A percentile compares a stretch with the other conserved stretches of the same genome.
Conservation (phyloP, 2,888 invertebrate species). For the Andrena chrysosceles region DNA sequence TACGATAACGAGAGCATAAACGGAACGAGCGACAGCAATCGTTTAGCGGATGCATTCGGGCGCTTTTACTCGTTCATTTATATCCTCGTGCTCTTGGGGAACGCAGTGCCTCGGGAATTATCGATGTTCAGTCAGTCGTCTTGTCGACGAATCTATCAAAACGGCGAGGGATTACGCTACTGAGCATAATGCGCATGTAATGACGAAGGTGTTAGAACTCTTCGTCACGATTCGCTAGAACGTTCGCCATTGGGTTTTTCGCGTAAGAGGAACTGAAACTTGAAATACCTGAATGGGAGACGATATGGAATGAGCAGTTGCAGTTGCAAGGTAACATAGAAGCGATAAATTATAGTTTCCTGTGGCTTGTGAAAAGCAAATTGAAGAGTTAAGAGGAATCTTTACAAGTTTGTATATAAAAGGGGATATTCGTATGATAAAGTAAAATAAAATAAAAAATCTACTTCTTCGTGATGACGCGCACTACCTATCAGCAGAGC, state of each 20-base stretch:
- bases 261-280: background rate
- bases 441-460: too few species aligned
- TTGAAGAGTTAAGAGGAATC: constrained; percentile 11
- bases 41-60: background rate
- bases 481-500: background rate
- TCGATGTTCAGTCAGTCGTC: constrained; percentile 18
- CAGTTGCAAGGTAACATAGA: background rate
- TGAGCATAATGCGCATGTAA: background rate
- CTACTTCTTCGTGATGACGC: background rate
- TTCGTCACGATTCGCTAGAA: too few species aligned
- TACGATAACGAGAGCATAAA: constrained; percentile 20
- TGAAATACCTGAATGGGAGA: constrained; percentile 3
- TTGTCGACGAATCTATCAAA: background rate
- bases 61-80: constrained; percentile 25
- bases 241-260: background rate
- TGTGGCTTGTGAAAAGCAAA: background rate
- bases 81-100: background rate
- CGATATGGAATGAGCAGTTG: background rate
- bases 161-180: background rate
- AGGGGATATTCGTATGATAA: too few species aligned
- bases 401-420: background rate
- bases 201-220: background rate
- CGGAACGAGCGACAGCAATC: constrained; percentile 24
- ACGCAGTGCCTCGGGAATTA: constrained; percentile 41
- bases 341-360: constrained; percentile 2